Evolutionary conservation across 2,113 vertebrate genomes (phyloP).

Genomic region (Eubucco bourcierii): DNA sequence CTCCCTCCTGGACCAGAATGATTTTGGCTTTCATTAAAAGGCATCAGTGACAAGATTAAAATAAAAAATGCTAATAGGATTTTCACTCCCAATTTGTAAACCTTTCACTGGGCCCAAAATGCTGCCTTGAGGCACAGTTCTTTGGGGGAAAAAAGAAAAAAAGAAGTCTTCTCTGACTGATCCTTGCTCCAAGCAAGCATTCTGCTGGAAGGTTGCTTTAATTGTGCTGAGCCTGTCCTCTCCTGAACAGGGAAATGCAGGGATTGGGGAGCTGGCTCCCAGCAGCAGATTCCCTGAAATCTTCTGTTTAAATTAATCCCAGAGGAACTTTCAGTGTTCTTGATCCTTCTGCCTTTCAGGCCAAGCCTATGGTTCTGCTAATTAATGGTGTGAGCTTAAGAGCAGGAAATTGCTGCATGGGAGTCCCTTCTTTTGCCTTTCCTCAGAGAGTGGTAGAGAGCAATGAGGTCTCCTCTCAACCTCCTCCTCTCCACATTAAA

Average conservation of each 20-base stretch:
- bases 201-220: background rate
- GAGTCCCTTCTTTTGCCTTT: background rate
- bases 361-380: background rate
- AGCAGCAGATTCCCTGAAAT: constrained; percentile 9
- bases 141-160: background rate
- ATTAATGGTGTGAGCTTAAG: background rate
- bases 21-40: background rate
- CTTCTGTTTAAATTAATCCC: constrained; percentile 50
- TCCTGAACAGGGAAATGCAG: constrained; percentile 1
- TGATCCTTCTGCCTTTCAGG: constrained; percentile 9
- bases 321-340: background rate
- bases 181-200: background rate
- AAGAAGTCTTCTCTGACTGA: background rate
- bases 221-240: background rate
- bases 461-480: no score
- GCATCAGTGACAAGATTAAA: background rate
- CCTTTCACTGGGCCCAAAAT: background rate
- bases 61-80: background rate
- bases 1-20: background rate
- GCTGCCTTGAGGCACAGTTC: background rate
- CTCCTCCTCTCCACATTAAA: no score
- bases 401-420: background rate
- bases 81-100: background rate
- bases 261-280: background rate
- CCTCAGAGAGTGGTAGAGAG: background rate